Evolutionary conservation across 2,797 vertebrate species (phyloP).

Genomic region (Lophotriccus pileatus): DNA sequence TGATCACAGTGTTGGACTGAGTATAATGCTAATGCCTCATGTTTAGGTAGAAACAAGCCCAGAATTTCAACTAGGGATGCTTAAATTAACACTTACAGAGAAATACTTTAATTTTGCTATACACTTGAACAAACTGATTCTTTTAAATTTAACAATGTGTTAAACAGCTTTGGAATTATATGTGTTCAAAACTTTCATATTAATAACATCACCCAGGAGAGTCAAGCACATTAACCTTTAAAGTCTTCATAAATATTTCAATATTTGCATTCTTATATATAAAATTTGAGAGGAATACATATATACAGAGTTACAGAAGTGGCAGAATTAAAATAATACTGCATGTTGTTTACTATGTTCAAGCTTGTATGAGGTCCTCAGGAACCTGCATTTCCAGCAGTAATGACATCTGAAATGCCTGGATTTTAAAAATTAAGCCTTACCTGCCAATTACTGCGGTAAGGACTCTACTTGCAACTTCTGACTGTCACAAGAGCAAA

Average conservation of each 20-base stretch:
- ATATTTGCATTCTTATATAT: background rate
- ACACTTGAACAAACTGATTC: background rate
- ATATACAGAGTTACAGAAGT: background rate
- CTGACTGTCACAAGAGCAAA: background rate
- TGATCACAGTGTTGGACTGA: background rate
- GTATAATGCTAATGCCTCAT: fast-evolving
- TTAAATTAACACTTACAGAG: background rate
- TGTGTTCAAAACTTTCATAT: background rate
- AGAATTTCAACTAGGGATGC: background rate
- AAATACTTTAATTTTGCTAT: background rate
- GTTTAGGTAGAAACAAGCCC: background rate
- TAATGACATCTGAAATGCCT: background rate
- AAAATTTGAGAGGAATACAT: background rate
- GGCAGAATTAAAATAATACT: background rate
- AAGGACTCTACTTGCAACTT: background rate
- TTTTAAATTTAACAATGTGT: background rate
- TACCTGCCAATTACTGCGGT: background rate
- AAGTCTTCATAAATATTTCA: background rate
- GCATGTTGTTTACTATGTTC: background rate
- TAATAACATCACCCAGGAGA: background rate
- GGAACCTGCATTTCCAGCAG: background rate
- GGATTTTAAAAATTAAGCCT: background rate
- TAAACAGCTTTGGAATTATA: background rate
- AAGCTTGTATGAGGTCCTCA: background rate
- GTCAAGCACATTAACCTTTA: background rate